Base-by-base conservation (phyloP, 2,797 vertebrate species). In the Salarias fasciatus region DNA sequence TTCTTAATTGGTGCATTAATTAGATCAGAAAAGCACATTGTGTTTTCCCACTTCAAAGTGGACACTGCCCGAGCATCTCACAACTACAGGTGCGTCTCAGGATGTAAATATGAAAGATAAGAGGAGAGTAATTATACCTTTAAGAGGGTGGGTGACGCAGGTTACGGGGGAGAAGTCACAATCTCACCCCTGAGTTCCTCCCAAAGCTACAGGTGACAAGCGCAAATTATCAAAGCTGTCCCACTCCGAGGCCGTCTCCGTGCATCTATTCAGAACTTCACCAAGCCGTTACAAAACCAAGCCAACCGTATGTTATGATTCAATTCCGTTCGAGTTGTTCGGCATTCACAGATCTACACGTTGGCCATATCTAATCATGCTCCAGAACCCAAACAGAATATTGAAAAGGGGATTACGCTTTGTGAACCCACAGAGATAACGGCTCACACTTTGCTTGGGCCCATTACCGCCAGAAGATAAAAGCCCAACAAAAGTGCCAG, bases 1-100 rank as follows among this genome's bases (percentile, higher is more conserved):
- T 84, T 89, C 86, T 83, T 93, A 92, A 93, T 93, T 92, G 90
- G 83, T 75, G 85, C 84, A 86, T 91, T 92, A 91, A 93, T 92
- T 90, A 88, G 68, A 91, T 87, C 82, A 85, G 80, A 89, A 88
- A 89, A 88, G 77, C 86, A 85, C 86, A 86, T 86, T 91, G 88
- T 86, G 85, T 86, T 88, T 81, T 81, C 69, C 58, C 61, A 77
- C 78, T 85, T 81, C 75, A 83, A 82, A 77, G 75, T 72, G 69
- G 84, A 83, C 76, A 76, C 58, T 14, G 53, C 60, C 18, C 57
- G 75, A 78, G 68, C 53, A 46, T 77, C 68, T 54, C 55, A 18
- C 58, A 51, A 62, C 50, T 62, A 36, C 56, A 59, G 58, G 59
- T 53, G 72, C 75, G 57, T 60, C 13, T 68, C 40, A 47, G 75